Conservation (phyloP, 2,113 vertebrate species). For the Emberiza fucata region DNA sequence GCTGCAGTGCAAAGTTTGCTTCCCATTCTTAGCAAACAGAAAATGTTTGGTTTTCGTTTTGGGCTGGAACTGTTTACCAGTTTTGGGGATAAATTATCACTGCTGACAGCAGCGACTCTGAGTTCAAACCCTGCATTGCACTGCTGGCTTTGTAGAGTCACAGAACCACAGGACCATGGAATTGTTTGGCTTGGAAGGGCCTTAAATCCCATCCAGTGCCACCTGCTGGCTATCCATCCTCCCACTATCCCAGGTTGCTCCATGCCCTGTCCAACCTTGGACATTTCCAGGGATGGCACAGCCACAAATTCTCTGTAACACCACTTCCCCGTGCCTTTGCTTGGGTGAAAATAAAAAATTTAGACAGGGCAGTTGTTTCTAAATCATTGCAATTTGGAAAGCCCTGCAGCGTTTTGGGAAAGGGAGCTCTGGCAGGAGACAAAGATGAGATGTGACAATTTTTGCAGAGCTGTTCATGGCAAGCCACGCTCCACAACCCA, state of each 20-base stretch:
- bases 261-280: neutral
- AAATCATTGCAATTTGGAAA: neutral
- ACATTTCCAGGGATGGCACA: accelerated
- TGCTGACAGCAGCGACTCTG: accelerated
- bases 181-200: neutral
- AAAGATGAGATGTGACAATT: conserved; percentile 48
- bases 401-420: neutral
- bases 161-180: neutral
- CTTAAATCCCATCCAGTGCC: neutral
- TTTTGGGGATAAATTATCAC: neutral
- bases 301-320: neutral
- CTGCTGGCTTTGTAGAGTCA: neutral
- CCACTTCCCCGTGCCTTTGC: neutral
- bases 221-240: neutral
- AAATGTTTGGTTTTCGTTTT: neutral
- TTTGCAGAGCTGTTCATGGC: neutral
- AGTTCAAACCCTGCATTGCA: neutral
- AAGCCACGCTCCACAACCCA: neutral
- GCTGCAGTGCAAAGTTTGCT: neutral
- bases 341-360: neutral
- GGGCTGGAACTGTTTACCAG: neutral
- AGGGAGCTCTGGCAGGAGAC: neutral
- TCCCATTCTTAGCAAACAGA: neutral
- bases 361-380: neutral
- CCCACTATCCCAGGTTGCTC: accelerated